Evolutionary conservation across 2,113 vertebrate genomes (phyloP), one percentile per base, ranked within the genome.

Genomic region (Petroica traversi): DNA sequence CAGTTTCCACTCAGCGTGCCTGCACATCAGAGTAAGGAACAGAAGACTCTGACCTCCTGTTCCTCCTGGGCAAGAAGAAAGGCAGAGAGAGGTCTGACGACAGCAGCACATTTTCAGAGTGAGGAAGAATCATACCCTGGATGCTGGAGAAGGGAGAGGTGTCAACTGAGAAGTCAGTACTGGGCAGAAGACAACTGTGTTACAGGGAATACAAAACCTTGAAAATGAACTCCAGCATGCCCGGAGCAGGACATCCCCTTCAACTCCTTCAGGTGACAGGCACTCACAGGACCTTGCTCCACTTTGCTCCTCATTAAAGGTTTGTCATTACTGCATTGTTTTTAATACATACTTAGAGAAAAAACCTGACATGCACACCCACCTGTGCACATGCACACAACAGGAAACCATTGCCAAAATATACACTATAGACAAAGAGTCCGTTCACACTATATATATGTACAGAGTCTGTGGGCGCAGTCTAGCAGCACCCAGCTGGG

Each of bases 401-500:
- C 29, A 41, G 93, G 64, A 49, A 93, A 92, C 67, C 80, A 24
- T 81, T 62, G 89, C 94, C 97, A 97, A 97, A 97, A 97, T 97
- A 97, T 97, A 97, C 97, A 97, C 96, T 97, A 96, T 97, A 97
- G 95, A 97, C 92, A 97, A 33, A 51, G 91, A 91, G 93, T 96
- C 95, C n/a, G 12, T 79, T 95, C 94, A 81, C 88, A 73, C 93
- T 73, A 14, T 81, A 66, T 46, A 62, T 97, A 96, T 97, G 86
- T 96, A 97, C 97, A 97, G 96, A 95, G 97, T 97, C 97, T 84
- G 84, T 96, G 49, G 76, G 85, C 1, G 25, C 85, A 92, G 95
- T 69, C 92, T 84, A 68, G 76, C 88, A 80, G 88, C 0, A 0
- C 38, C 29, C 78, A 84, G 61, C 73, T 8, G 1, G 74, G 55